Evolutionary conservation across 2,888 invertebrate species (phyloP), one percentile per base, ranked within the genome.

Genomic region (Asteroscopus sphinx): DNA sequence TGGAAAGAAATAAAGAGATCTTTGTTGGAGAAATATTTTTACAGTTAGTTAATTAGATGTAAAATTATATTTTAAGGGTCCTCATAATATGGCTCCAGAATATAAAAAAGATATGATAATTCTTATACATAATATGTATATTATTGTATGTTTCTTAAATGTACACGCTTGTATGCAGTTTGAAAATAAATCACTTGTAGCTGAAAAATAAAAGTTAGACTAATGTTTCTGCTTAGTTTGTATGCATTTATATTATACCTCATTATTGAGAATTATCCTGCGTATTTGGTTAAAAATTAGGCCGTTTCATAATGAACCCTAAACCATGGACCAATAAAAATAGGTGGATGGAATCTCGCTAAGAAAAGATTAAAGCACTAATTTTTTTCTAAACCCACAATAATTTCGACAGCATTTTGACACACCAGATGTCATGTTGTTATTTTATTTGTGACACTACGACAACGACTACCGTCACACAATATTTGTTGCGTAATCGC

Each of bases 1-100:
- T 63, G 61, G 55, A 70, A 63, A 58, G 62, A 75, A 75, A 59
- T 57, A 71, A n/a, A 68, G 59, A 75, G 77, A 79, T 76, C 76
- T 79, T 80, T 81, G 84, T 81, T 81, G 73, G 67, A 72, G 73
- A 79, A 79, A 73, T 80, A 77, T 80, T 83, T 82, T 80, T 80
- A 82, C 78, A 79, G 67, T 77, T 71, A 73, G 62, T 68, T 73
- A 76, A 36, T 71, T 79, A 77, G 68, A 77, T 75, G 73, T 79
- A 82, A 76, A 81, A 77, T 58, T 69, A 61, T 75, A 73, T 71
- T 65, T 65, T 66, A 76, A 73, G 79, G 67, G 66, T 69, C 73
- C 67, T 74, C 69, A 64, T 83, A 75, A 68, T 73, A 73, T 73
- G 75, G 66, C 75, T 80, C 75, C 74, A 73, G 68, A 74, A 72